Percentiles rank a stretch among this genome's conserved stretches.
These are phyloP conservation scores for Plutella xylostella DNA, from an alignment of 2,888 invertebrate genomes.

Conservation along the genomic window DNA sequence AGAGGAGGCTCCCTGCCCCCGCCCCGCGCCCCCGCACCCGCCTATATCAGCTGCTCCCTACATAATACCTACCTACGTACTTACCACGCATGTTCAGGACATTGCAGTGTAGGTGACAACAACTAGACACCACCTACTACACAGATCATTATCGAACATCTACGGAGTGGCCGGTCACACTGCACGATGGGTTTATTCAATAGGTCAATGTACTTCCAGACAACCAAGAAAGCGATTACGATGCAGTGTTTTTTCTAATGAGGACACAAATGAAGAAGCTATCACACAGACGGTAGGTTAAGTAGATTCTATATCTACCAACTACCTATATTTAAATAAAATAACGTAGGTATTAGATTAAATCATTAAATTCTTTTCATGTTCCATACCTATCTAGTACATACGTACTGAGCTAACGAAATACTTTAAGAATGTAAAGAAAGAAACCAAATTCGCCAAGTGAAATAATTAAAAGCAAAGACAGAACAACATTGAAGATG, in stretches of 20 bases:
- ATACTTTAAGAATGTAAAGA: no score
- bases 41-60: slow-evolving; percentile 52
- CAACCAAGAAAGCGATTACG: slow-evolving; percentile 56
- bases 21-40: slow-evolving; percentile 25
- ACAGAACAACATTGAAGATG: no score
- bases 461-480: no score
- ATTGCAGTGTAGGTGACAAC: neutral
- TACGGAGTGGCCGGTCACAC: slow-evolving; percentile 20
- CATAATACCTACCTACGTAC: neutral
- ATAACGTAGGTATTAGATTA: no score
- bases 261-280: slow-evolving; percentile 32
- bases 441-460: no score
- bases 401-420: no score
- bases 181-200: slow-evolving; percentile 46
- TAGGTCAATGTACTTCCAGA: slow-evolving; percentile 68
- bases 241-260: slow-evolving; percentile 47
- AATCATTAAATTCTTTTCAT: no score
- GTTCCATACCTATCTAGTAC: no score
- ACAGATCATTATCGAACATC: neutral
- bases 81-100: neutral
- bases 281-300: no score
- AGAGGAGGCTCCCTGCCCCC: slow-evolving; percentile 10
- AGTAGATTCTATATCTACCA: no score
- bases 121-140: neutral
- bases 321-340: no score